These are phyloP conservation scores for Dicerorhinus sumatrensis DNA, from an alignment of 2,113 vertebrate species.

Conservation along the genomic window DNA sequence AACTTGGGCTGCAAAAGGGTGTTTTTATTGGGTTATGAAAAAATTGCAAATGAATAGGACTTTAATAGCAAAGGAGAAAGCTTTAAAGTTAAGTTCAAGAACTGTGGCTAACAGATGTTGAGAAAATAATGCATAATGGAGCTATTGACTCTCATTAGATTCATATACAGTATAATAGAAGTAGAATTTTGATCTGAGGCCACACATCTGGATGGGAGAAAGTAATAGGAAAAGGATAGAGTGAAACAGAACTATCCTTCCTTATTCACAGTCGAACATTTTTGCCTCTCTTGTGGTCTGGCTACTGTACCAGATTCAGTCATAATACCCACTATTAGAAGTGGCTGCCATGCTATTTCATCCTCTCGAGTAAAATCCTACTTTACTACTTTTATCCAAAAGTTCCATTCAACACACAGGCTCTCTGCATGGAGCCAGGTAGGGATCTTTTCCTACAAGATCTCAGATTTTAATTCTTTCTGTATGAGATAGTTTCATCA, in stretches of 20 bases:
- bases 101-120: not conserved
- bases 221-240: not conserved
- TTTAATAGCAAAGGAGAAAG: constrained; percentile 57
- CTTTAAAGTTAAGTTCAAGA: constrained; percentile 24
- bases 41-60: constrained; percentile 40
- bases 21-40: constrained; percentile 46
- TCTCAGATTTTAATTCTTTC: constrained; percentile 19
- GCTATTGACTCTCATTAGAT: not conserved
- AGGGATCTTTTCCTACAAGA: not conserved
- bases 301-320: not conserved
- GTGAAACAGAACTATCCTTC: constrained; percentile 51
- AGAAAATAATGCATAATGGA: constrained; percentile 62
- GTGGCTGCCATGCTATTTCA: not conserved
- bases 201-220: constrained; percentile 29
- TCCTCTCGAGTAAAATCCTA: not conserved
- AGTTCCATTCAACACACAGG: not conserved
- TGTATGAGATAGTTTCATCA: not conserved
- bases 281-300: constrained; percentile 65
- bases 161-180: not conserved
- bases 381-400: not conserved
- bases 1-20: not conserved
- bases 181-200: constrained; percentile 63
- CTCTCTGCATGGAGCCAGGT: not conserved
- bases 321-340: constrained; percentile 58
- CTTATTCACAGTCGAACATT: not conserved